Evolutionary conservation across 2,888 invertebrate genomes (phyloP), one percentile per base, ranked within the genome.

Genomic region (Cheilosia scutellata): DNA sequence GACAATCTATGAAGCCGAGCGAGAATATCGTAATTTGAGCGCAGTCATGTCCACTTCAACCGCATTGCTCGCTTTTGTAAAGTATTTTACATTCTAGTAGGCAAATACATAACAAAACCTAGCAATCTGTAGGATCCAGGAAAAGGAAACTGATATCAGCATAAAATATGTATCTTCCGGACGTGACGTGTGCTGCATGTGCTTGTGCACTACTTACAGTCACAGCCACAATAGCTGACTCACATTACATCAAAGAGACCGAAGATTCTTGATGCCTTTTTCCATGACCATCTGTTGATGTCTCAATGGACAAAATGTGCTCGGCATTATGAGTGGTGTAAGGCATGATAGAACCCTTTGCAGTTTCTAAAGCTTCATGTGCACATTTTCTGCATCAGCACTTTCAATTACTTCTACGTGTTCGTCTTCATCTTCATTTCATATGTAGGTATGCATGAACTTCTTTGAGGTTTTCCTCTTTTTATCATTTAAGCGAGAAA

Each of bases 221-320:
- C 20, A 0, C 20, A 20, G 20, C 20, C 20, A 20, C 20, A 20
- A 20, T 20, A 60, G 29, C 51, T 72, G 42, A 25, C 62, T 74
- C 53, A 44, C 53, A n/a, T 42, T 62, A 42, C n/a, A 62, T 29
- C 40, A 53, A 51, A 29, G 47, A 29, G 27, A 72, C 44, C n/a
- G 37, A 58, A 62, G 13, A 40, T 51, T 16, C 25, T 13, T 51
- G 20, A 29, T 68, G n/a, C 13, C 53, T 13, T 53, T 47, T 9
- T 5, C 33, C 29, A n/a, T 29, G 44, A 55, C 60, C 55, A 63
- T 74, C 74, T 74, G 74, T 74, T 74, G 74, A 55, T 33, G 74
- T 74, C 63, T 65, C 63, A 63, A 74, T 74, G 63, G 55, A 65
- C 74, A 55, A 72, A 37, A 62, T 72, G 62, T 72, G 53, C 40